Percentiles rank a stretch among this genome's conserved stretches.
Evolutionary conservation across 1,140 invertebrate genomes (phyloP).

Genomic region (Ericerus pela): DNA sequence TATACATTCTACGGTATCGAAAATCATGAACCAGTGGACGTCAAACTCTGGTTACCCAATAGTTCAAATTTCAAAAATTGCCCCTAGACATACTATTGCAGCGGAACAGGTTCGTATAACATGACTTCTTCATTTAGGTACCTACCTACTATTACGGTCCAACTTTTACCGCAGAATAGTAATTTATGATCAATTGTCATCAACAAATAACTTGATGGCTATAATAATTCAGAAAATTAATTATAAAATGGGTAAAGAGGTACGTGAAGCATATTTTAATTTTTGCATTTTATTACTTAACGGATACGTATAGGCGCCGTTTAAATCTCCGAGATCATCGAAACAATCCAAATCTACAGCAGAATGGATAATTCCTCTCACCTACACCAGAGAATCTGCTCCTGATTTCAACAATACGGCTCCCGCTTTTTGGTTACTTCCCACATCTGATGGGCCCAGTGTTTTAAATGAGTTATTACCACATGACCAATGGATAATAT

Average conservation of each 20-base stretch:
- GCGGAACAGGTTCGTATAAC: not conserved
- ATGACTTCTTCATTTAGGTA: not conserved
- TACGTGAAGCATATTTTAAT: no score
- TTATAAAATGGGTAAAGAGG: no score
- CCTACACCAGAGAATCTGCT: not conserved
- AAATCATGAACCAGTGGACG: constrained; percentile 56
- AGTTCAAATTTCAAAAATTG: constrained; percentile 37
- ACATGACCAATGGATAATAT: constrained; percentile 2
- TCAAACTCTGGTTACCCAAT: constrained; percentile 59
- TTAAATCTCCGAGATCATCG: not conserved
- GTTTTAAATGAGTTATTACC: not conserved
- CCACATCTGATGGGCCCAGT: not conserved
- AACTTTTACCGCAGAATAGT: not conserved
- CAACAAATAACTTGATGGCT: not conserved
- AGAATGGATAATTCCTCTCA: constrained; percentile 3
- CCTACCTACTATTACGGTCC: not conserved
- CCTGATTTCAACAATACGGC: not conserved
- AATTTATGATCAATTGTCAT: not conserved
- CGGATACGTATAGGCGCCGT: not conserved
- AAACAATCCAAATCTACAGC: constrained; percentile 7
- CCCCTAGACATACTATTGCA: not conserved
- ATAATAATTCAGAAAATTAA: not conserved
- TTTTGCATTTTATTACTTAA: no score
- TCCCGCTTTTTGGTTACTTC: not conserved
- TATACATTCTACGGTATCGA: not conserved